Evolutionary conservation across 2,113 vertebrate genomes (phyloP).

Genomic region (Oenanthe melanoleuca): DNA sequence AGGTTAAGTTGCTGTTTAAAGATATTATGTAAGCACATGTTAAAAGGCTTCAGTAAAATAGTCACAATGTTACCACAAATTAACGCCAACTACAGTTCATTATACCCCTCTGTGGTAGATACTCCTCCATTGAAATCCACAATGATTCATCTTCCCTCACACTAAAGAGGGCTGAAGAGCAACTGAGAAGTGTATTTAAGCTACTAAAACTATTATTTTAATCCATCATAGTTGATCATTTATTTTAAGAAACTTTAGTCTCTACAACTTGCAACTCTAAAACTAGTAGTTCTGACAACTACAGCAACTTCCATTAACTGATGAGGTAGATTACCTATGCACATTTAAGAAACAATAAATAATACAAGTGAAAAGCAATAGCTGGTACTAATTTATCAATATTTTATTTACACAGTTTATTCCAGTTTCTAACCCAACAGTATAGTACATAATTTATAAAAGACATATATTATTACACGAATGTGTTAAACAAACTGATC

Average conservation of each 20-base stretch:
- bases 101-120: neutral
- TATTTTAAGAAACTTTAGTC: conserved; percentile 8
- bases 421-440: neutral
- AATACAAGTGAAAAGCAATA: neutral
- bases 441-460: neutral
- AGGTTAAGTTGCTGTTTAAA: conserved; percentile 52
- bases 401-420: neutral
- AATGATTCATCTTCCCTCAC: conserved; percentile 18
- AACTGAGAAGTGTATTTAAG: neutral
- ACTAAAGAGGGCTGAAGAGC: neutral
- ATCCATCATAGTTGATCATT: neutral
- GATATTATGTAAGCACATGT: conserved; percentile 5
- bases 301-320: neutral
- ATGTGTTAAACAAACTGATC: neutral
- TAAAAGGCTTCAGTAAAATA: neutral
- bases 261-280: neutral
- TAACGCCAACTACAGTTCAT: neutral
- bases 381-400: neutral
- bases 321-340: neutral
- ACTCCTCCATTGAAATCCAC: conserved; percentile 30
- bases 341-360: neutral
- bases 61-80: neutral
- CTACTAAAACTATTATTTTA: neutral
- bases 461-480: neutral
- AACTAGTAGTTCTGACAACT: neutral